These are phyloP conservation scores for Seladonia tumulorum DNA, from an alignment of 2,888 invertebrate genomes.

Conservation along the genomic window DNA sequence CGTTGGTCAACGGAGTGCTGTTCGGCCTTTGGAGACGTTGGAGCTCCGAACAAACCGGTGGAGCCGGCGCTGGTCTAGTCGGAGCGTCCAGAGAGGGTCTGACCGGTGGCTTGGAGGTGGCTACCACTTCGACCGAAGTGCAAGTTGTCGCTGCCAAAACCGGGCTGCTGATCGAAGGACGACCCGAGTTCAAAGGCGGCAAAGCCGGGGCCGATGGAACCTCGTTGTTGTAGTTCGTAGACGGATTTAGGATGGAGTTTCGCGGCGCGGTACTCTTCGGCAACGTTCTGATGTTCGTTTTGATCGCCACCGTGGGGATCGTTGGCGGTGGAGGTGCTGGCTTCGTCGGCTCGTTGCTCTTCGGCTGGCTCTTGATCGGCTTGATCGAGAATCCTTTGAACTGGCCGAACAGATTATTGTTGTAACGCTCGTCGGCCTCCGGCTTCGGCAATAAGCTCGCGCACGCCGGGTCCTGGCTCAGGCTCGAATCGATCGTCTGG, in stretches of 20 bases:
- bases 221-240: conserved; percentile 33
- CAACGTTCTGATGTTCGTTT: conserved; percentile 77
- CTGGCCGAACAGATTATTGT: conserved; percentile 91
- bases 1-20: conserved; percentile 75
- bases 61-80: conserved; percentile 86
- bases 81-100: conserved; percentile 87
- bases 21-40: conserved; percentile 74
- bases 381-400: conserved; percentile 94
- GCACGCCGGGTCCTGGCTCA: conserved; percentile 82
- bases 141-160: conserved; percentile 93
- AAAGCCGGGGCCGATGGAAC: conserved; percentile 85
- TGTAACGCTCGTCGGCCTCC: conserved; percentile 83
- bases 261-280: conserved; percentile 73
- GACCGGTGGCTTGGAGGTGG: conserved; percentile 85
- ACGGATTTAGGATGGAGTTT: conserved; percentile 54
- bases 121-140: conserved; percentile 90
- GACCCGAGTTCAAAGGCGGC: conserved; percentile 88
- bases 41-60: conserved; percentile 77
- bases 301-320: conserved; percentile 84
- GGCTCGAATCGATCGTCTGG: conserved; percentile 81
- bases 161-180: conserved; percentile 93
- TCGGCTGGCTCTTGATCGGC: conserved; percentile 86
- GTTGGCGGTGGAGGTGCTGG: conserved; percentile 89
- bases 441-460: conserved; percentile 81
- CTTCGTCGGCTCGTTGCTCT: conserved; percentile 85